Conservation (phyloP, 2,888 invertebrate genomes). For the Helicoverpa assulta region DNA sequence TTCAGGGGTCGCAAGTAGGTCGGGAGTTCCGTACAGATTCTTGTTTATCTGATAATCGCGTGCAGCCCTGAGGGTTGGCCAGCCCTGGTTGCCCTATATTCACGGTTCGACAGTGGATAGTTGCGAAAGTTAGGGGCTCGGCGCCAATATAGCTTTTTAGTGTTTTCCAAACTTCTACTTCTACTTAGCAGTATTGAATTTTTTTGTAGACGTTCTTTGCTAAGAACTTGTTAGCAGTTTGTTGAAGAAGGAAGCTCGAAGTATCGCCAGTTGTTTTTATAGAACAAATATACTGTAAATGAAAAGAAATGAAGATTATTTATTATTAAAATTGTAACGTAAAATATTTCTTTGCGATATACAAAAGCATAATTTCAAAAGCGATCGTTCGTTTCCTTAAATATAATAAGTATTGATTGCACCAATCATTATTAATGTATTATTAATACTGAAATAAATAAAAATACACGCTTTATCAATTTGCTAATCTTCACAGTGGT, state of each 20-base stretch:
- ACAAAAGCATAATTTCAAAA: too few relatives aligned
- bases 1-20: conserved; percentile 38
- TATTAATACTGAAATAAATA: background rate
- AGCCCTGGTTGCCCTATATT: conserved; percentile 55
- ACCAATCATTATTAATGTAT: background rate
- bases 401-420: too few relatives aligned
- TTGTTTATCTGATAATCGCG: conserved; percentile 57
- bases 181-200: background rate
- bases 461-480: background rate
- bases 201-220: background rate
- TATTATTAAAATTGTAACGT: too few relatives aligned
- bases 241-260: background rate
- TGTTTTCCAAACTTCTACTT: background rate
- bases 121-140: conserved; percentile 33
- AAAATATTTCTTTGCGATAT: too few relatives aligned
- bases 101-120: conserved; percentile 29
- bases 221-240: background rate
- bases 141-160: conserved; percentile 31
- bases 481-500: background rate
- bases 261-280: too few relatives aligned
- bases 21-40: conserved; percentile 41
- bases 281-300: too few relatives aligned
- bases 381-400: too few relatives aligned
- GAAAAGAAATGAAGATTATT: too few relatives aligned
- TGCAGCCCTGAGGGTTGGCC: conserved; percentile 39